Conservation (phyloP, 2,113 vertebrate species). For the Malurus elegans region DNA sequence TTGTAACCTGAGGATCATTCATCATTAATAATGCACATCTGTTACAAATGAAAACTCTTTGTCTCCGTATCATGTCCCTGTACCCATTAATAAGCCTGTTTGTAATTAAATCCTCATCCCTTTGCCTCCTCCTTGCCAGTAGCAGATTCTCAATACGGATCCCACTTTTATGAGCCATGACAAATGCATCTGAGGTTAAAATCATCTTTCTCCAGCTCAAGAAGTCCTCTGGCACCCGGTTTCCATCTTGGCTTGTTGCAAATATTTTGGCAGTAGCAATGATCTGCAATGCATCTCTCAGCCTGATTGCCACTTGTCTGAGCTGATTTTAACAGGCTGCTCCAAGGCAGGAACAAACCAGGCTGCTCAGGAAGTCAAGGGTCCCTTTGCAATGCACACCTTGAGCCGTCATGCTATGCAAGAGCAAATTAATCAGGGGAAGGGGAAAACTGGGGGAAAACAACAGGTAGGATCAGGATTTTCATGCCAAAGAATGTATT, state of each 20-base stretch:
- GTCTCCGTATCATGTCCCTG: not conserved
- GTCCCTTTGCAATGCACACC: not conserved
- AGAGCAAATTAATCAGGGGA: not conserved
- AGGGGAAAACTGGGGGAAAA: not conserved
- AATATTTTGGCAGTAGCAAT: not conserved
- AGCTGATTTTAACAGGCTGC: not conserved
- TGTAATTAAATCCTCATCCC: slow-evolving; percentile 20
- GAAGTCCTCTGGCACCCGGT: not conserved
- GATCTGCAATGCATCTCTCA: not conserved
- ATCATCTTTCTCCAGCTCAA: not conserved
- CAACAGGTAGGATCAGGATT: not conserved
- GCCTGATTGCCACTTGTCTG: not conserved
- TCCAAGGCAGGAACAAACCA: not conserved
- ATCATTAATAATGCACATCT: not conserved
- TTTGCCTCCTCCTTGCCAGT: not conserved
- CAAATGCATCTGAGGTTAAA: slow-evolving; percentile 2
- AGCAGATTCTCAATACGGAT: not conserved
- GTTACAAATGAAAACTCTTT: slow-evolving; percentile 21
- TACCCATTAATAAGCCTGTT: slow-evolving; percentile 1
- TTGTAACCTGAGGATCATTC: not conserved
- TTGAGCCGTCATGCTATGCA: not conserved
- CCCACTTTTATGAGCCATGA: not conserved
- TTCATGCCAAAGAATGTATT: not conserved
- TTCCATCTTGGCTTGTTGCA: slow-evolving; percentile 6
- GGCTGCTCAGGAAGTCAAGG: not conserved